Percentiles rank a stretch among this genome's conserved stretches.
These are phyloP conservation scores for Virgularia gustaviana DNA, from an alignment of 92 coral and sea anemone species.

Conservation along the genomic window DNA sequence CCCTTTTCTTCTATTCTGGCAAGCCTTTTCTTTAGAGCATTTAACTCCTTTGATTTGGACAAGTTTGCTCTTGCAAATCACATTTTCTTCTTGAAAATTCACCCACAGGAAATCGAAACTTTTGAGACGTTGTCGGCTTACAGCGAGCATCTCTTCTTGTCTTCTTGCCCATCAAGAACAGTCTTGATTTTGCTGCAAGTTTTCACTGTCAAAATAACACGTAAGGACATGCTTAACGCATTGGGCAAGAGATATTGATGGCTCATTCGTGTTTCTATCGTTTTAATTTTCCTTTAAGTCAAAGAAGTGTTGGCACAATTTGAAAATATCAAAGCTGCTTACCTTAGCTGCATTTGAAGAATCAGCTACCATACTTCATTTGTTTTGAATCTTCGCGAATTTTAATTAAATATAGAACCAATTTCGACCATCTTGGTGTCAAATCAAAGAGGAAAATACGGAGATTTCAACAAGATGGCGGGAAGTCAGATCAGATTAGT, in stretches of 20 bases:
- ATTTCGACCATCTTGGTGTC: constrained; percentile 7
- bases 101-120: neutral
- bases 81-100: neutral
- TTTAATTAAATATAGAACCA: constrained; percentile 3
- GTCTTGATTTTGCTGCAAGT: constrained; percentile 34
- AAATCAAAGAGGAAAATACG: constrained; percentile 11
- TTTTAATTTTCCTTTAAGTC: constrained; percentile 29
- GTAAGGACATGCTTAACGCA: neutral
- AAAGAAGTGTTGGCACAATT: neutral
- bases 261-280: constrained; percentile 45
- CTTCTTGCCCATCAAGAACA: constrained; percentile 12
- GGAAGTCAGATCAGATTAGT: constrained; percentile 9
- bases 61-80: neutral
- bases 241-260: neutral
- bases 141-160: neutral
- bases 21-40: neutral
- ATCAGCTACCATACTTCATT: neutral
- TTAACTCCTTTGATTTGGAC: neutral
- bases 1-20: neutral
- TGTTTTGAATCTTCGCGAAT: neutral
- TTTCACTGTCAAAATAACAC: constrained; percentile 21
- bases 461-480: neutral
- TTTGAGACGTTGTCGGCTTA: neutral
- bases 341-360: neutral
- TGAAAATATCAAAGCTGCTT: neutral